phyloP scores from a whole-genome alignment of 2,888 invertebrate genomes.

The Drosophila macrospina region DNA sequence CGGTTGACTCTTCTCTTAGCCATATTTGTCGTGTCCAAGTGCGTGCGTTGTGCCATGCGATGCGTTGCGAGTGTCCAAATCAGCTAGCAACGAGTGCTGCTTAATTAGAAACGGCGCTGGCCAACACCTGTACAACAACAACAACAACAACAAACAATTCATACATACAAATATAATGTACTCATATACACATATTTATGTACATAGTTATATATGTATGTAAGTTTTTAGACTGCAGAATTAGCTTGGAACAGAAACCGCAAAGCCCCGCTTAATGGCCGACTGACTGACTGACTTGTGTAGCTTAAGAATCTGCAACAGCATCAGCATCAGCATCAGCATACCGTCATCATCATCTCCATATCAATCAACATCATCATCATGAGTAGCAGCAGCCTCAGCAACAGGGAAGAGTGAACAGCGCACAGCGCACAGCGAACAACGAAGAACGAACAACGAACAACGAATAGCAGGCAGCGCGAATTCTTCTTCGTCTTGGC shows the following conservation, averaged over 20 bases:
- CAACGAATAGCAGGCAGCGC: slow-evolving; percentile 41
- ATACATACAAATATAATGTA: no score
- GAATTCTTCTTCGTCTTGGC: slow-evolving; percentile 66
- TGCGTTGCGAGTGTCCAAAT: slow-evolving; percentile 34
- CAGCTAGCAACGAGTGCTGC: slow-evolving; percentile 62
- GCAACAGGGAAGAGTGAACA: not conserved
- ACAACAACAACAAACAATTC: not conserved
- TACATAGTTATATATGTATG: not conserved
- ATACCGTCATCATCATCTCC: slow-evolving; percentile 56
- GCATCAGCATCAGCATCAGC: slow-evolving; percentile 40
- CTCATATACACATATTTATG: not conserved
- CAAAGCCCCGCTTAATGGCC: slow-evolving; percentile 78
- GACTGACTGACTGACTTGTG: slow-evolving; percentile 73
- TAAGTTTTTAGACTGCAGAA: slow-evolving; percentile 30
- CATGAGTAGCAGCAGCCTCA: slow-evolving; percentile 34
- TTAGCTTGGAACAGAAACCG: slow-evolving; percentile 56
- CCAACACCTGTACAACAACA: slow-evolving; percentile 69
- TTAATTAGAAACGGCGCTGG: slow-evolving; percentile 74
- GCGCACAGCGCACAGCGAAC: no score
- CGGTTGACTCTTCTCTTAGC: slow-evolving; percentile 47
- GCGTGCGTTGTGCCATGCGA: slow-evolving; percentile 37
- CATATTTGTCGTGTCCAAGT: slow-evolving; percentile 49
- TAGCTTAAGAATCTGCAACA: slow-evolving; percentile 53
- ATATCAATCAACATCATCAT: slow-evolving; percentile 53
- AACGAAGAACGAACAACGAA: no score